Percentiles rank a stretch among this genome's conserved stretches.
Conservation (phyloP, 2,888 invertebrate genomes). For the Pterobdella sp. region DNA sequence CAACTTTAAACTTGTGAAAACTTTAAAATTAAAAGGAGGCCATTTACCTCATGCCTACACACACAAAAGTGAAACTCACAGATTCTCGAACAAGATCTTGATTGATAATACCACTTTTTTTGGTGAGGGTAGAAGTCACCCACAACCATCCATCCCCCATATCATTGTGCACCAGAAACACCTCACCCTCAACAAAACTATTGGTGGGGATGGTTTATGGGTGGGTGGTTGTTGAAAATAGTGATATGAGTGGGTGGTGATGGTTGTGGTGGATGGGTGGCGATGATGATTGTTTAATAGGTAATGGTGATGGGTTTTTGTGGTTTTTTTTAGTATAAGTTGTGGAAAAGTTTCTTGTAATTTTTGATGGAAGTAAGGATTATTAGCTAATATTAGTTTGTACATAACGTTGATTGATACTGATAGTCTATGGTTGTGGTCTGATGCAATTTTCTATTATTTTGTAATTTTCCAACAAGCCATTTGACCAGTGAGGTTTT, state of each 20-base stretch:
- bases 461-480: no score
- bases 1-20: no score
- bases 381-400: no score
- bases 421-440: no score
- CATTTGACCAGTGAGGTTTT: no score
- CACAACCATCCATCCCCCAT: conserved; percentile 97
- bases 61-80: conserved; percentile 41
- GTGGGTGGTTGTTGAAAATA: background rate
- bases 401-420: no score
- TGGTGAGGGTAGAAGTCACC: conserved; percentile 88
- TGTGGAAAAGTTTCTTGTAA: background rate
- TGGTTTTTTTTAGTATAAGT: background rate
- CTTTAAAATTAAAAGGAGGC: no score
- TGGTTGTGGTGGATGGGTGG: background rate
- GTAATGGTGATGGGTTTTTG: background rate
- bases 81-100: conserved; percentile 82
- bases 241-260: no score
- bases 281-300: background rate
- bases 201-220: background rate
- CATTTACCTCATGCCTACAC: no score
- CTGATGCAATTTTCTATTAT: no score
- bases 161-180: conserved; percentile 91
- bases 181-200: conserved; percentile 64
- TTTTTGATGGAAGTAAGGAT: background rate
- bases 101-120: conserved; percentile 85